These are phyloP conservation scores for Erebia epiphron DNA, from an alignment of 2,888 invertebrate species.

Conservation along the genomic window DNA sequence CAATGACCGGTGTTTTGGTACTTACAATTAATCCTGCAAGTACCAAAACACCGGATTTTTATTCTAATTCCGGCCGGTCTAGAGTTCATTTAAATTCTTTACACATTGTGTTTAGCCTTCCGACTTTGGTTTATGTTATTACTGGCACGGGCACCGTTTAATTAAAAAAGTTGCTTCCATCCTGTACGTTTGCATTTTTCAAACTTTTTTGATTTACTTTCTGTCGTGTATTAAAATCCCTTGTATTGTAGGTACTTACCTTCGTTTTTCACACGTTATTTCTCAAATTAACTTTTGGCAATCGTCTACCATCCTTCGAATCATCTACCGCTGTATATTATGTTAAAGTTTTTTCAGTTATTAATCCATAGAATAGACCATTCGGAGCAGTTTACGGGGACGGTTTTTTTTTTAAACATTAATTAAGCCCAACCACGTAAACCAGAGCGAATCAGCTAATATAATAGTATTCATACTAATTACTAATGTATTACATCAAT, in stretches of 20 bases:
- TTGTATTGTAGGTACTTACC: slow-evolving; percentile 3
- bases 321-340: no score
- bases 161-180: slow-evolving; percentile 42
- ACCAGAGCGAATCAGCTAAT: no score
- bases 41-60: slow-evolving; percentile 21
- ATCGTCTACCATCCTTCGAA: no score
- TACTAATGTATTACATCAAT: no score
- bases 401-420: no score
- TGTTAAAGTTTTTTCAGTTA: no score
- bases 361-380: no score
- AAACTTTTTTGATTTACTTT: slow-evolving; percentile 26
- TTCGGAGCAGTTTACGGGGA: no score
- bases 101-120: slow-evolving; percentile 48
- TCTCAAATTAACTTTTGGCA: no score
- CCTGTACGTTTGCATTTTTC: slow-evolving; percentile 23
- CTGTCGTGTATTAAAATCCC: slow-evolving; percentile 14
- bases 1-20: neutral
- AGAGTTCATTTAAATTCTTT: slow-evolving; percentile 56
- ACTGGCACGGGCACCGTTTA: slow-evolving; percentile 50
- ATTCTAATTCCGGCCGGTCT: slow-evolving; percentile 51
- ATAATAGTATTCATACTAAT: no score
- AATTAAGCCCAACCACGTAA: no score
- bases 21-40: neutral
- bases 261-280: neutral
- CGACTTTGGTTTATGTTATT: slow-evolving; percentile 37